phyloP scores from a whole-genome alignment of 2,888 invertebrate genomes.

The Tenthredo mesomela region DNA sequence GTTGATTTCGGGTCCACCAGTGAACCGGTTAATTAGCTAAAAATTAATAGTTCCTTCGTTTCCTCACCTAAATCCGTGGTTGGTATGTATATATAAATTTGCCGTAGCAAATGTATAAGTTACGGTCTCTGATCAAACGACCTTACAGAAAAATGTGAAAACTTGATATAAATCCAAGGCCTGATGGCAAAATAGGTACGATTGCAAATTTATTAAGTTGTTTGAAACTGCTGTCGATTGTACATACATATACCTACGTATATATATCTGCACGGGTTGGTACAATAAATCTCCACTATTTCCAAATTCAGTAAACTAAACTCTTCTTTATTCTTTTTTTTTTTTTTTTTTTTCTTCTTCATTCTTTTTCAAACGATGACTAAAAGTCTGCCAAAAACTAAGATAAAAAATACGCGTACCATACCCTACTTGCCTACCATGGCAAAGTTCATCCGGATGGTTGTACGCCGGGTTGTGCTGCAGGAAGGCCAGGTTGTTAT shows the following conservation, averaged over 20 bases:
- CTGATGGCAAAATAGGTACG: constrained; percentile 26
- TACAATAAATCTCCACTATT: no score
- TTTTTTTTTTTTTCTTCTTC: no score
- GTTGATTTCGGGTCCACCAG: no score
- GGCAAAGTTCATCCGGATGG: not conserved
- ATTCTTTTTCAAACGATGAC: not conserved
- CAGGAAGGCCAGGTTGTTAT: constrained; percentile 6
- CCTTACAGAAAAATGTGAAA: constrained; percentile 48
- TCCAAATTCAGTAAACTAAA: no score
- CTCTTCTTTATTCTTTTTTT: no score
- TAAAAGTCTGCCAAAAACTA: not conserved
- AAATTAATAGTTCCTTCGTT: not conserved
- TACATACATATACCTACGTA: no score
- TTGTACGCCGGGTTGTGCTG: not conserved
- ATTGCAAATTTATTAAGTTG: constrained; percentile 4
- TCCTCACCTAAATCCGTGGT: not conserved
- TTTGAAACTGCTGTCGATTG: not conserved
- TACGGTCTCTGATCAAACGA: constrained; percentile 29
- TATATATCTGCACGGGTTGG: no score
- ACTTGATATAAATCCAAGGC: constrained; percentile 40
- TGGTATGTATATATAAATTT: not conserved
- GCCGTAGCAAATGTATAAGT: not conserved
- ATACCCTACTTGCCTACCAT: no score
- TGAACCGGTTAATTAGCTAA: no score
- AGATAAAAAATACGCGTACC: not conserved